Conservation (phyloP, 2,113 vertebrate genomes). For the Rhadina sibilatrix region DNA sequence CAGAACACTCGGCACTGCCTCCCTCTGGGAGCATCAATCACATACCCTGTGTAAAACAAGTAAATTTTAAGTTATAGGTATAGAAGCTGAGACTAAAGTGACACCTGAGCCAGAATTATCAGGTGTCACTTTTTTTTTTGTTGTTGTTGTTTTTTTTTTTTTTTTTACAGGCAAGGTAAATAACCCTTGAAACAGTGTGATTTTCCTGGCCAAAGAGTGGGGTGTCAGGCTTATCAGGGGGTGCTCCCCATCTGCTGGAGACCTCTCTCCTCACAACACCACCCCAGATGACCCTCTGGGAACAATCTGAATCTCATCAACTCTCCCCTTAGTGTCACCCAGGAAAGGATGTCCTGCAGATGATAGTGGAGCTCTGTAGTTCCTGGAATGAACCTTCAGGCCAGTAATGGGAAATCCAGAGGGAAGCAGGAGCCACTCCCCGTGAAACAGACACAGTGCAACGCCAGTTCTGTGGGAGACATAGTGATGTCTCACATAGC, state of each 20-base stretch:
- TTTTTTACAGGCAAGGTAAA: not conserved
- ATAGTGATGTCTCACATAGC: accelerated
- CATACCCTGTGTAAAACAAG: not conserved
- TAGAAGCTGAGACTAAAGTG: not conserved
- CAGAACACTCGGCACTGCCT: not conserved
- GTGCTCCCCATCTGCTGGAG: not conserved
- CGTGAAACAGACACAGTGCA: not conserved
- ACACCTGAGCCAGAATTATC: not conserved
- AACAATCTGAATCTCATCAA: too few species aligned
- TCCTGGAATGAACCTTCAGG: not conserved
- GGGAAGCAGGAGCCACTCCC: not conserved
- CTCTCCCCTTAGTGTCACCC: not conserved
- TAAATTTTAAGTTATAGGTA: not conserved
- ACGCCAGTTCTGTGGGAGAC: not conserved
- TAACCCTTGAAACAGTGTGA: not conserved
- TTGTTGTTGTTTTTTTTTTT: not conserved
- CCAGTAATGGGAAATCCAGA: not conserved
- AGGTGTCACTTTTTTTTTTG: not conserved
- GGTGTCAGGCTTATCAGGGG: too few species aligned
- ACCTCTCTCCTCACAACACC: not conserved
- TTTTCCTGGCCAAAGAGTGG: not conserved
- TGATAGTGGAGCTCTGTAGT: not conserved
- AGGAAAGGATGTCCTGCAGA: not conserved
- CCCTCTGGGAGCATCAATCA: not conserved
- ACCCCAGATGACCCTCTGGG: too few species aligned